A percentile compares a stretch with the other conserved stretches of the same genome.
Conservation (phyloP, 2,888 invertebrate species). For the Tenodera sinensis region DNA sequence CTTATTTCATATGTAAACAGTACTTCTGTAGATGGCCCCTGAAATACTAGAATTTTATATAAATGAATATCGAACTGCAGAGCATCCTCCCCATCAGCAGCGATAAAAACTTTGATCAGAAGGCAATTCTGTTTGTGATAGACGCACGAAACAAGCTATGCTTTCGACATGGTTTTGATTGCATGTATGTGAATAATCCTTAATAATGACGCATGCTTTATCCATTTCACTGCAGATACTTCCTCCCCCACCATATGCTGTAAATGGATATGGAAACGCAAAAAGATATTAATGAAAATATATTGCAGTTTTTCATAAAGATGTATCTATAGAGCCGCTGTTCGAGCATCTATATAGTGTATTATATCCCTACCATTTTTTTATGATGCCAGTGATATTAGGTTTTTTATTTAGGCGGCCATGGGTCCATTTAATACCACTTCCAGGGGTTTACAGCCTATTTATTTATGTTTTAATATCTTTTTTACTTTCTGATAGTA, state of each 20-base stretch:
- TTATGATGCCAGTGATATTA: no score
- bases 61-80: not conserved
- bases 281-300: not conserved
- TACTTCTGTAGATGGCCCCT: not conserved
- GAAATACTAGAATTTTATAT: not conserved
- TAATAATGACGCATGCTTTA: not conserved
- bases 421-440: no score
- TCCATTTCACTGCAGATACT: not conserved
- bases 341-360: no score
- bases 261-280: not conserved
- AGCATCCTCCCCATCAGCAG: no score
- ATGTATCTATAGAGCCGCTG: not conserved
- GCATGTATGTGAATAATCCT: not conserved
- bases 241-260: not conserved
- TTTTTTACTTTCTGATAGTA: no score
- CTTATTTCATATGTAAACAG: not conserved
- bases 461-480: no score
- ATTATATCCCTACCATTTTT: no score
- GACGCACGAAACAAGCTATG: not conserved
- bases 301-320: not conserved
- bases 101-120: not conserved
- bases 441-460: no score
- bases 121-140: not conserved
- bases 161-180: not conserved
- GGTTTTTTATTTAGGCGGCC: no score